phyloP scores from a whole-genome alignment of 2,888 invertebrate species.

The Eurytoma adleriae region DNA sequence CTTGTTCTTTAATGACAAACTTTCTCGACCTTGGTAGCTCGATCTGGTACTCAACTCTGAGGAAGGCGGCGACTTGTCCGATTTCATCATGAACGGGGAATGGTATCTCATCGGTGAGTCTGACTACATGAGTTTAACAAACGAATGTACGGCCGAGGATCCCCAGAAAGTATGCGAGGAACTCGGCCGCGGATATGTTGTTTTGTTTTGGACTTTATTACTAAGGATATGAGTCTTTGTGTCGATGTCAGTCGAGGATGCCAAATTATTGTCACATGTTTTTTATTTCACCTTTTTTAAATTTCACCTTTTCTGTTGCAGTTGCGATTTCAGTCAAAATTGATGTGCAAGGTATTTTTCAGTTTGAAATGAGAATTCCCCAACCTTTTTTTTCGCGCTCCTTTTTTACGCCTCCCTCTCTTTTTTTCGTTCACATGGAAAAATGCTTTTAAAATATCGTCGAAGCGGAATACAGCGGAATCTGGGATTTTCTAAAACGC shows the following conservation, averaged over 20 bases:
- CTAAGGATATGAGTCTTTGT: not conserved
- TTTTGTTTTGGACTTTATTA: too few species aligned
- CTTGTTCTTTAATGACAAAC: slow-evolving; percentile 59
- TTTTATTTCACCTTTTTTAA: too few species aligned
- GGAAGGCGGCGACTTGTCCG: slow-evolving; percentile 95
- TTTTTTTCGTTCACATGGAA: not conserved
- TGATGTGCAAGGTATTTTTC: too few species aligned
- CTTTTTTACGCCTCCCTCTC: not conserved
- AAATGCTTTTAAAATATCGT: not conserved
- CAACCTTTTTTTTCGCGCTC: not conserved
- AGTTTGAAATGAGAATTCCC: not conserved
- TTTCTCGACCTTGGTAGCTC: slow-evolving; percentile 80
- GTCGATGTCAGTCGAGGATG: slow-evolving; percentile 2
- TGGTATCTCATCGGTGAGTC: slow-evolving; percentile 98
- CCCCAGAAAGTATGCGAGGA: too few species aligned
- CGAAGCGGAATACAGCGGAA: not conserved
- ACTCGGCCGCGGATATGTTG: too few species aligned
- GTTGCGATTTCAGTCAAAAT: too few species aligned
- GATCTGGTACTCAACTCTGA: slow-evolving; percentile 97
- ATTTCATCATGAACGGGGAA: slow-evolving; percentile 99
- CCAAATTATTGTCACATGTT: too few species aligned
- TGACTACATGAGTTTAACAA: slow-evolving; percentile 53
- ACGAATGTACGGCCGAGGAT: not conserved
- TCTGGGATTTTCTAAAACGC: not conserved
- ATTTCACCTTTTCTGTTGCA: too few species aligned